Conservation (phyloP, 2,797 vertebrate species). For the Toxotes lorentzi region DNA sequence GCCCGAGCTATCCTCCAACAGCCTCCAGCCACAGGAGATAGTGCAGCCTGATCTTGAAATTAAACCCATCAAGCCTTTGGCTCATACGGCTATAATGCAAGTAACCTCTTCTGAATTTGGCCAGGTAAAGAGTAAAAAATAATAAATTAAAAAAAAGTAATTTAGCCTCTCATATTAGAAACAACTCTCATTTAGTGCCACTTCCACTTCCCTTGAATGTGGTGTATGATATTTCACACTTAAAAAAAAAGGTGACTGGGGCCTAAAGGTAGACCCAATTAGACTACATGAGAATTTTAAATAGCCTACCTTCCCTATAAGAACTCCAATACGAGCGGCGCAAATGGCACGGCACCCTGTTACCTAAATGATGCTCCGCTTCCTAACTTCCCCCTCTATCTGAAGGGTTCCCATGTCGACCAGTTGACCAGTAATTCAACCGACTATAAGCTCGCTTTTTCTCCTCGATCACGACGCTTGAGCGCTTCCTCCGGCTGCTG, state of each 20-base stretch:
- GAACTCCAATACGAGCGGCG: constrained; percentile 36
- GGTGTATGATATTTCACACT: constrained; percentile 33
- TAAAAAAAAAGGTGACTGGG: constrained; percentile 34
- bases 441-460: constrained; percentile 33
- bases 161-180: neutral
- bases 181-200: constrained; percentile 27
- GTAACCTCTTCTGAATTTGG: constrained; percentile 8
- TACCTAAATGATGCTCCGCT: constrained; percentile 1
- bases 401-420: constrained; percentile 21
- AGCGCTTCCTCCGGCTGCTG: constrained; percentile 54
- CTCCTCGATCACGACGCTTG: constrained; percentile 69
- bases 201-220: neutral
- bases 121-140: no score
- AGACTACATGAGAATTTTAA: constrained; percentile 39
- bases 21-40: constrained; percentile 7
- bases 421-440: constrained; percentile 32
- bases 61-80: neutral
- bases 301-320: constrained; percentile 34
- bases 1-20: neutral
- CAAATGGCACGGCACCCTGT: neutral
- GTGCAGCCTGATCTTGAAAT: constrained; percentile 14
- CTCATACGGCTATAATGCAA: constrained; percentile 8
- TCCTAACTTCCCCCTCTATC: neutral
- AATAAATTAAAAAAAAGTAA: constrained; percentile 12
- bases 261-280: constrained; percentile 42